Base-by-base conservation (phyloP, 2,113 vertebrate species). In the Psittacula cyanocephala region DNA sequence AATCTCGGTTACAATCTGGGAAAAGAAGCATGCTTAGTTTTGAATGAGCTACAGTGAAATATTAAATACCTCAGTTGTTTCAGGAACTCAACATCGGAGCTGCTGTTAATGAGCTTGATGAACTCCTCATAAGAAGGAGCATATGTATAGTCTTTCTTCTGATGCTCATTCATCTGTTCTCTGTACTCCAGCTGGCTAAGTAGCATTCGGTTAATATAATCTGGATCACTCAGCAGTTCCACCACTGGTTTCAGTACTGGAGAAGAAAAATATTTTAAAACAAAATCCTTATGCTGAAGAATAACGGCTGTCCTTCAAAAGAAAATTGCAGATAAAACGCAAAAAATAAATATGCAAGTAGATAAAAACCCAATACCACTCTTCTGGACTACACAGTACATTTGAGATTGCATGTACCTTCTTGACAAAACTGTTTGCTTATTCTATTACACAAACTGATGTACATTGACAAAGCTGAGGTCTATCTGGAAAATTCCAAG, bases 121-220 rank as follows among this genome's bases (percentile, higher is more conserved):
- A 99, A 99, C 93, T 99, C 99, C 96, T 99, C 99, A 27, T 99
- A 99, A 84, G 99, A 99, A 95, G 99, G 99, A 74, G 99, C 99
- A 43, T 99, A 99, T 72, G 99, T 99, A 97, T 99, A 99, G 92
- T 99, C 98, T 97, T 99, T 99, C 97, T 99, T 99, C 98, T 99
- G 99, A 94, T 99, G 99, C 76, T 99, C 99, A 62, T 98, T 99
- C 98, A 98, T 97, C 97, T 99, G 99, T 95, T 99, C 99, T 94
- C 99, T 97, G 97, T 98, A 98, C 96, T 99, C 99, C 98, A 99
- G 96, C 98, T 99, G 99, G 92, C 98, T 98, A 91, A 99, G 98
- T 60, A 99, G 97, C 99, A 98, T 99, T 87, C 98, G 98, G 98
- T 99, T 99, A 89, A 99, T 99, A 86, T 99, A 99, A 97, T 99